These are phyloP conservation scores for Berghia stephanieae DNA, from an alignment of 1,140 invertebrate species.

Conservation along the genomic window DNA sequence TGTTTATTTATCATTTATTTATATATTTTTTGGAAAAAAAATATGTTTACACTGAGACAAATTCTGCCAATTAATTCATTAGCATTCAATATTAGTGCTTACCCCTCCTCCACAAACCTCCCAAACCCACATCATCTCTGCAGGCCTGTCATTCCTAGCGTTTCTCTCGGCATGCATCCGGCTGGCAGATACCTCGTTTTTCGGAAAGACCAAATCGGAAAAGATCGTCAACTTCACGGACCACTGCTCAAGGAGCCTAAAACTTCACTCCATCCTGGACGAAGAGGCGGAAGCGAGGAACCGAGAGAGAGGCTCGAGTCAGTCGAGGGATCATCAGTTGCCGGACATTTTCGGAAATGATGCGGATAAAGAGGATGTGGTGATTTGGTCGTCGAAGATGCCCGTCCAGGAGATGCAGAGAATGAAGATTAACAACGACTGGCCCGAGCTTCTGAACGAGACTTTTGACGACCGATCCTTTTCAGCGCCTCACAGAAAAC, in stretches of 20 bases:
- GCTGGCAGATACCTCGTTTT: not conserved
- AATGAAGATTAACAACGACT: not conserved
- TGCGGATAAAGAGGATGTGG: no score
- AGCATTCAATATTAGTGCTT: not conserved
- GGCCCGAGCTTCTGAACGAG: constrained; percentile 1
- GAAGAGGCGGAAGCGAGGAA: not conserved
- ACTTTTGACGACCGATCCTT: not conserved
- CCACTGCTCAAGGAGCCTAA: not conserved
- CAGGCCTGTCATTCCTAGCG: constrained; percentile 20
- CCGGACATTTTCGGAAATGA: no score
- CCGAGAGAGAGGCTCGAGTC: no score
- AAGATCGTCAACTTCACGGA: constrained; percentile 6
- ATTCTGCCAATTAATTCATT: no score
- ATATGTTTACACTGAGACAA: no score
- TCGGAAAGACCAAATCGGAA: not conserved
- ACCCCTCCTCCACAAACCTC: no score
- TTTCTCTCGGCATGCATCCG: constrained; percentile 12
- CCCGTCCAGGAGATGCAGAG: not conserved
- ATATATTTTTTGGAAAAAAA: no score
- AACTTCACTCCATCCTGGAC: constrained; percentile 1
- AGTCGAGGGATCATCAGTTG: no score
- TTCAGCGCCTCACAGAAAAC: not conserved
- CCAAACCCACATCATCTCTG: not conserved
- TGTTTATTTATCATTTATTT: no score
- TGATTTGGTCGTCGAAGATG: no score